Evolutionary conservation across 2,113 vertebrate species (phyloP).

Genomic region (Sebastes schlegelii): DNA sequence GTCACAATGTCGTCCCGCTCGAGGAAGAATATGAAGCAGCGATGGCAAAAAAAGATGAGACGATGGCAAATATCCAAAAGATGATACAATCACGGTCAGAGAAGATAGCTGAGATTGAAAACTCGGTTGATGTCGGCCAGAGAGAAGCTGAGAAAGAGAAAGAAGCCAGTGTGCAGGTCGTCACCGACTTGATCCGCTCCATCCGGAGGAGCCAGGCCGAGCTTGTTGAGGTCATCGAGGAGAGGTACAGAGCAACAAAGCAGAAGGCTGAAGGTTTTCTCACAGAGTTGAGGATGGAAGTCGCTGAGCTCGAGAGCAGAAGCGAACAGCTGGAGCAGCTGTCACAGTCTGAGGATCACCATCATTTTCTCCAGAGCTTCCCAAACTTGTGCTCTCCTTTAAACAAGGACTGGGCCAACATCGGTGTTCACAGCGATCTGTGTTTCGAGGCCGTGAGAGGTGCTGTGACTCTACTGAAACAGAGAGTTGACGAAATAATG

Average conservation of each 20-base stretch:
- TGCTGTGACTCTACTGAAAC: too few relatives aligned
- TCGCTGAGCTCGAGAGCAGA: conserved; percentile 33
- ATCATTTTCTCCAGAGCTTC: conserved; percentile 44
- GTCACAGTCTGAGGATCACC: conserved; percentile 46
- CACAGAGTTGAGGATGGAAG: conserved; percentile 41
- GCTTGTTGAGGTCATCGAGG: conserved; percentile 33
- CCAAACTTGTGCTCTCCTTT: not conserved
- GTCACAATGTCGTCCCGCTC: conserved; percentile 27
- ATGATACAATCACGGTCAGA: not conserved
- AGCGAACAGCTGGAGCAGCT: conserved; percentile 40
- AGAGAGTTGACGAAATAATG: not conserved
- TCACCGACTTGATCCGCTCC: conserved; percentile 31
- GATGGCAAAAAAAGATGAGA: conserved; percentile 11
- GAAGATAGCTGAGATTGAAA: conserved; percentile 33
- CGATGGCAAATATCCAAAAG: conserved; percentile 8
- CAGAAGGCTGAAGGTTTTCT: conserved; percentile 34
- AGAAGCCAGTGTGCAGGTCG: conserved; percentile 16
- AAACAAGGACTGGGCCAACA: not conserved
- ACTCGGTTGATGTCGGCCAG: not conserved
- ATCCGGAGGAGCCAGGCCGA: conserved; percentile 34
- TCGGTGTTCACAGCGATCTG: not conserved
- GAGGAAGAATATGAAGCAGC: conserved; percentile 50
- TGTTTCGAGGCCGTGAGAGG: conserved; percentile 1
- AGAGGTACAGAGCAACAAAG: conserved; percentile 25
- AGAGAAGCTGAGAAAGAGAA: conserved; percentile 21